Evolutionary conservation across 2,888 invertebrate species (phyloP).

Genomic region (Lasiommata megera): DNA sequence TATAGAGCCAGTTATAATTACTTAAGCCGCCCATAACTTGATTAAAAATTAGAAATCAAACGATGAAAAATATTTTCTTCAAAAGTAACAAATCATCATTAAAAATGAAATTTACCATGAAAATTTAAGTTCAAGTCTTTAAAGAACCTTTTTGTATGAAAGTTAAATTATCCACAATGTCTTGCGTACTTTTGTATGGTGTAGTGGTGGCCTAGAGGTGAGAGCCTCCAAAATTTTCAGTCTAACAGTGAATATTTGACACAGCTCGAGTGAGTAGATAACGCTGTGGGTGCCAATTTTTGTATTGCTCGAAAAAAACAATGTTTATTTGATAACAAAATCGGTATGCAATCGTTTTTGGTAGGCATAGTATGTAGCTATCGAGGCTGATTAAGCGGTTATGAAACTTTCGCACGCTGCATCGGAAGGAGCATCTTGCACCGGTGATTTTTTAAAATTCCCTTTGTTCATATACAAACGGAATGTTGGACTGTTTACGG

Average conservation of each 20-base stretch:
- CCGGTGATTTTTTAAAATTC: background rate
- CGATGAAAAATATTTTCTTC: too few species aligned
- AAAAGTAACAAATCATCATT: too few species aligned
- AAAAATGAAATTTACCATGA: too few species aligned
- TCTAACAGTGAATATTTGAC: constrained; percentile 38
- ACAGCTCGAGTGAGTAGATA: constrained; percentile 36
- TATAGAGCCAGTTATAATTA: too few species aligned
- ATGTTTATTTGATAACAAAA: constrained; percentile 19
- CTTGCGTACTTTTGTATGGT: too few species aligned
- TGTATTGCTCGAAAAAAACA: constrained; percentile 41
- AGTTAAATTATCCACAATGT: too few species aligned
- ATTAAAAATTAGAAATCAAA: too few species aligned
- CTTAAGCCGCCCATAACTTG: too few species aligned
- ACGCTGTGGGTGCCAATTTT: constrained; percentile 52
- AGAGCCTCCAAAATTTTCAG: background rate
- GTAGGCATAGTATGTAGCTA: constrained; percentile 23
- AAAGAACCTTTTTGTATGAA: too few species aligned
- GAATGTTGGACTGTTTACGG: background rate
- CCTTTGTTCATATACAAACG: background rate
- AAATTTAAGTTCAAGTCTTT: too few species aligned
- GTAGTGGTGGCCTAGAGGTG: too few species aligned
- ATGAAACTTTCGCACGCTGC: constrained; percentile 9
- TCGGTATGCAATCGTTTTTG: constrained; percentile 18
- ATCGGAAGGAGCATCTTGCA: background rate
- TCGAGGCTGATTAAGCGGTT: constrained; percentile 35